Evolutionary conservation across 2,888 invertebrate species (phyloP), one percentile per base, ranked within the genome.

Genomic region (Troilus luridus): DNA sequence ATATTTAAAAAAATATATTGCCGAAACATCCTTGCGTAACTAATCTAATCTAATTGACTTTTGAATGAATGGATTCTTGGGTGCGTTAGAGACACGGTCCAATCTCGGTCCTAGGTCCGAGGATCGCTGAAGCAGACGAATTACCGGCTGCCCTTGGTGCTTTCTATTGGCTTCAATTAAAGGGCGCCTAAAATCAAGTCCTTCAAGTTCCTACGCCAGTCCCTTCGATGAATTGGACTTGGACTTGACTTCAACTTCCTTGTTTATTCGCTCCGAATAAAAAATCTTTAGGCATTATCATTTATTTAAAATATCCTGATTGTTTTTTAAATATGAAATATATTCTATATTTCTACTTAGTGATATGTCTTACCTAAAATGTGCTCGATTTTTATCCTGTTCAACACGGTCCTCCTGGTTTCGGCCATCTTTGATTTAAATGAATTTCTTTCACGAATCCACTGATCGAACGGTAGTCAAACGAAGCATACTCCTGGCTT

Each of bases 81-180:
- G 19, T 81, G 54, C 6, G 11, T n/a, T n/a, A 56, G 56, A 12
- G 56, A 85, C 85, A 85, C 6, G n/a, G 56, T 56, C 12, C 85
- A 85, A 85, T 85, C 85, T 85, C 56, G 21, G 21, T 6, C 11
- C 85, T 21, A 85, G 56, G 85, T 7, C 24, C 27, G 24, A 77
- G 27, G 77, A 58, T 85, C 19, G 56, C 85, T 85, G 85, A 85
- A 58, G 21, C 56, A 58, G 56, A 56, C 56, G 56, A 85, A 85
- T 85, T 58, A 85, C 56, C 67, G 67, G 1, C 67, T n/a, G 56
- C 56, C 85, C n/a, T 54, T 58, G 56, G 6, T 54, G 56, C 5
- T 56, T 85, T 58, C 10, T 54, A 85, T 85, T 56, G n/a, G 54
- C 56, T 85, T 85, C 85, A 85, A 85, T 85, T 85, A 85, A 85